These are phyloP conservation scores for Scaptomyza cyrtandrae DNA, from an alignment of 2,888 invertebrate genomes.

Conservation along the genomic window DNA sequence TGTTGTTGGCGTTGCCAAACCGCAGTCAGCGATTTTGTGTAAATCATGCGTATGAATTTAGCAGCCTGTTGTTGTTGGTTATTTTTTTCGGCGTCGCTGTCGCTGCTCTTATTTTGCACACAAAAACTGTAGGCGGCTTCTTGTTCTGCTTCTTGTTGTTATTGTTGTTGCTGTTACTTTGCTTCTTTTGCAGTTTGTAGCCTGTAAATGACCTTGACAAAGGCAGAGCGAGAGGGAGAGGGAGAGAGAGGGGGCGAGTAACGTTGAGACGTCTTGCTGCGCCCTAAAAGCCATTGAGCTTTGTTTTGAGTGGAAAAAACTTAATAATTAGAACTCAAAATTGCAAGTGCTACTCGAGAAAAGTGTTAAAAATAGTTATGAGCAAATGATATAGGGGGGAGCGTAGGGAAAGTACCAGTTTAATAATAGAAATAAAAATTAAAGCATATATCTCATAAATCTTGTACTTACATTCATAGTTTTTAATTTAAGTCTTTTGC, in stretches of 20 bases:
- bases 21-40: constrained; percentile 53
- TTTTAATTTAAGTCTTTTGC: too few relatives aligned
- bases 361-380: background rate
- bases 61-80: constrained; percentile 25
- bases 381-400: background rate
- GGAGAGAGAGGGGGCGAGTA: background rate
- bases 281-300: constrained; percentile 3
- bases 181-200: constrained; percentile 20
- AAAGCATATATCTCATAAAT: too few relatives aligned
- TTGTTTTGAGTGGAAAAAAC: constrained; percentile 3
- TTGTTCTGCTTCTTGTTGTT: constrained; percentile 1
- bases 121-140: constrained; percentile 69
- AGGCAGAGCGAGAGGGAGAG: constrained; percentile 12
- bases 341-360: constrained; percentile 1
- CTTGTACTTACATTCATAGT: too few relatives aligned
- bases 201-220: constrained; percentile 47
- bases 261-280: constrained; percentile 14
- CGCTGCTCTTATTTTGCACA: constrained; percentile 72
- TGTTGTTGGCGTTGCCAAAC: constrained; percentile 44
- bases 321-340: background rate
- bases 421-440: background rate
- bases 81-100: constrained; percentile 22
- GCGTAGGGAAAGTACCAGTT: background rate
- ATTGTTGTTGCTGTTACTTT: constrained; percentile 11
- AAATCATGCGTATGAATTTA: constrained; percentile 68